Conservation (phyloP, 2,797 vertebrate genomes). For the Cynodonichthys magdalenae region DNA sequence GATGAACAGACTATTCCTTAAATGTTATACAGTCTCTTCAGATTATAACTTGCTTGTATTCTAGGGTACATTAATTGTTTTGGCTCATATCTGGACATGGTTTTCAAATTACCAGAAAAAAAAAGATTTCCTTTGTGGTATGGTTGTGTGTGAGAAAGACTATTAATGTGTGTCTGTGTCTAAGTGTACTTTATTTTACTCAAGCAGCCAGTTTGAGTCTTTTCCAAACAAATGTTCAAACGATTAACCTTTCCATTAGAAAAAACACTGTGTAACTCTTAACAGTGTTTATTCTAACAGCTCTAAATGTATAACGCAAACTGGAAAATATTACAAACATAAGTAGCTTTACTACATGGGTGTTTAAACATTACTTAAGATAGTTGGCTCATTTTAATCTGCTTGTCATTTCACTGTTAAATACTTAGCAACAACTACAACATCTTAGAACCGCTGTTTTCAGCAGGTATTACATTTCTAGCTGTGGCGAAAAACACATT, state of each 20-base stretch:
- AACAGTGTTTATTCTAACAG: neutral
- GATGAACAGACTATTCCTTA: too few species aligned
- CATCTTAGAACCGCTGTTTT: constrained; percentile 34
- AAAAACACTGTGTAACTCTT: constrained; percentile 40
- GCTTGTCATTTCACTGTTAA: constrained; percentile 40
- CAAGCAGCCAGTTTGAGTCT: constrained; percentile 54
- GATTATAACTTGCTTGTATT: constrained; percentile 38
- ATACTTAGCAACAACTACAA: constrained; percentile 42
- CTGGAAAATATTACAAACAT: constrained; percentile 39
- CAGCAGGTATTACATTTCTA: constrained; percentile 18
- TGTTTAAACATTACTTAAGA: constrained; percentile 57
- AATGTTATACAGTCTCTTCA: constrained; percentile 34
- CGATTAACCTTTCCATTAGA: constrained; percentile 57
- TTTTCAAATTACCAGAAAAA: constrained; percentile 67
- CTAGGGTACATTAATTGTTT: constrained; percentile 63
- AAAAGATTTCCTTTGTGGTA: constrained; percentile 55
- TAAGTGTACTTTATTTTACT: constrained; percentile 51
- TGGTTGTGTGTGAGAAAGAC: constrained; percentile 28
- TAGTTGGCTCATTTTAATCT: constrained; percentile 52
- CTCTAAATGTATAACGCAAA: constrained; percentile 46
- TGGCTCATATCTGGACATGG: constrained; percentile 56
- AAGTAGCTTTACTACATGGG: constrained; percentile 30
- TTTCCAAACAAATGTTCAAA: constrained; percentile 56
- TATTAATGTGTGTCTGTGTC: constrained; percentile 54
- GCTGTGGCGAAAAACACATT: constrained; percentile 1